Conservation (phyloP, 2,797 vertebrate genomes). For the Myotis vivesi region DNA sequence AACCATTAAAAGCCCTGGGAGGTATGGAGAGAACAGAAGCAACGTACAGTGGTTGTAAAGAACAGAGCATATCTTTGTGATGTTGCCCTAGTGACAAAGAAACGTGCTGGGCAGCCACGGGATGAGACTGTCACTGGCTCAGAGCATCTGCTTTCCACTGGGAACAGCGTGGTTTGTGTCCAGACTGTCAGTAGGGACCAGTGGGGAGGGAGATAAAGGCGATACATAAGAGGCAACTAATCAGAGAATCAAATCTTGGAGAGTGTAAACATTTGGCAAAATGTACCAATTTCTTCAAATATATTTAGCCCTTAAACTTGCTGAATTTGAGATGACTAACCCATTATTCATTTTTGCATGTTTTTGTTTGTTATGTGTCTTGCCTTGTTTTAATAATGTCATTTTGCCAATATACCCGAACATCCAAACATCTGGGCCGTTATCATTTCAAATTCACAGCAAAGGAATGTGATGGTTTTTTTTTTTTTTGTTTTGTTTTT, state of each 20-base stretch:
- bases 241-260: neutral
- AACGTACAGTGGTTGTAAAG: neutral
- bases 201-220: neutral
- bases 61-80: neutral
- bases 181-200: neutral
- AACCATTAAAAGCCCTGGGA: neutral
- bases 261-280: neutral
- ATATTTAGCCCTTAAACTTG: neutral
- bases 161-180: neutral
- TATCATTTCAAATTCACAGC: neutral
- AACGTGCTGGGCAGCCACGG: neutral
- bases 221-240: neutral
- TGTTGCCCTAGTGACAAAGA: neutral
- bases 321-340: neutral
- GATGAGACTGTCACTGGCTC: neutral
- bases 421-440: neutral
- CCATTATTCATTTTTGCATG: neutral
- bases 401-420: neutral
- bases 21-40: neutral
- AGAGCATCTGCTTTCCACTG: neutral
- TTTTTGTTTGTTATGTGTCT: neutral
- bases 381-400: neutral
- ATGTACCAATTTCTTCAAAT: neutral
- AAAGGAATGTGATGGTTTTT: neutral
- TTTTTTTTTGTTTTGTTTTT: too few relatives aligned